Base-by-base conservation (phyloP, 2,888 invertebrate genomes). In the Lypha dubia region DNA sequence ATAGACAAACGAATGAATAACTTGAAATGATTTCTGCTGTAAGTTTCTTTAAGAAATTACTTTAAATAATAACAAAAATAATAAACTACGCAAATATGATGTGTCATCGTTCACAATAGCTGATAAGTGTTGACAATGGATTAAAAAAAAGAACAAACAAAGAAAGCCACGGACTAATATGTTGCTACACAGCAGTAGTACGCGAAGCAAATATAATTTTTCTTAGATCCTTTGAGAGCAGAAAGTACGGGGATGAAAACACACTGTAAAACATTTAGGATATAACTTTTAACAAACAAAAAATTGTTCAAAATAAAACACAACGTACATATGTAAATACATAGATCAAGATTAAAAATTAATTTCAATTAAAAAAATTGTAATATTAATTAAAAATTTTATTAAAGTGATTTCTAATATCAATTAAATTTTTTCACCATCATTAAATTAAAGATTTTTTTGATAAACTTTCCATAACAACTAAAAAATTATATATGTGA, bases 1-100 rank as follows among this genome's bases (percentile, higher is more conserved):
- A 53, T 8, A 24, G 4, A 15, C 15, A 53, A 6, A 24, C 5
- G 13, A 15, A 58, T 28, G n/a, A 41, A 44, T 24, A 24, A 63
- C 4, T n/a, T 49, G 9, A 65, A 65, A 11, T 17, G 24, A 1
- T n/a, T 15, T 28, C 17, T 46, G 6, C 15, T 8, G 6, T 22
- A 15, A 11, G n/a, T 65, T 46, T n/a, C n/a, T 46, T 46, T 4
- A 65, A 46, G n/a, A 65, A 44, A 46, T n/a, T 2, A 63, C 24
- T 41, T 44, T n/a, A 24, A 44, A 46, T 28, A 86, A 74, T 68
- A 65, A n/a, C n/a, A n/a, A n/a, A n/a, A n/a, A n/a, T n/a, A 28
- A 75, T 58, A 76, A 83, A 81, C 75, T 83, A 83, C 60, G 85
- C 73, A 83, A 83, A 81, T 68, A 49, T 83, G 74, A 86, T 84